Percentiles rank a stretch among this genome's conserved stretches.
These are phyloP conservation scores for Leptinotarsa rubiginosa DNA, from an alignment of 2,888 invertebrate genomes.

Conservation along the genomic window DNA sequence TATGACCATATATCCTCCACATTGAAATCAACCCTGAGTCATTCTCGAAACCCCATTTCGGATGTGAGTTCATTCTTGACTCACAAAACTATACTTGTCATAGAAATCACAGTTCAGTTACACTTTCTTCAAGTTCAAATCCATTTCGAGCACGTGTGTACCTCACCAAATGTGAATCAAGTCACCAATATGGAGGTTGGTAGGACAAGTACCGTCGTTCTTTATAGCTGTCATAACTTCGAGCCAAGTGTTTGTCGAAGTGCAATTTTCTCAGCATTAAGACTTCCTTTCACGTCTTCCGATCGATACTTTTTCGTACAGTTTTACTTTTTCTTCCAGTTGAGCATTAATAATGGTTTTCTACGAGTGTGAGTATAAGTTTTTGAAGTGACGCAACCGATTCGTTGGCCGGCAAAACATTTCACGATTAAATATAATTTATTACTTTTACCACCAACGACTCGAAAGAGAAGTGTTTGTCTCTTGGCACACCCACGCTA, in stretches of 20 bases:
- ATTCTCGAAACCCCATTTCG: no score
- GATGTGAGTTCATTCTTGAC: no score
- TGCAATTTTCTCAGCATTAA: background rate
- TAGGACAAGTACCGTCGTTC: no score
- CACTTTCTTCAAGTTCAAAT: no score
- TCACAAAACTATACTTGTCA: no score
- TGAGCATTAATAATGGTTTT: background rate
- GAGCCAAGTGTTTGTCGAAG: background rate
- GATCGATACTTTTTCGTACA: background rate
- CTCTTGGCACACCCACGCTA: slow-evolving; percentile 13
- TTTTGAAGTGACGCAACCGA: slow-evolving; percentile 7
- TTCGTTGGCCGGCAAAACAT: slow-evolving; percentile 7
- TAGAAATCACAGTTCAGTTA: no score
- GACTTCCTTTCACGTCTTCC: background rate
- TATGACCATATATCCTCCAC: no score
- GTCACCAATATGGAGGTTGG: no score
- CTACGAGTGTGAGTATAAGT: background rate
- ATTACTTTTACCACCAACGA: slow-evolving; percentile 11
- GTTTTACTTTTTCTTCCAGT: background rate
- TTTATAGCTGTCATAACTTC: no score
- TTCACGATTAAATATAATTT: slow-evolving; percentile 2
- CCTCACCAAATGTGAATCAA: no score
- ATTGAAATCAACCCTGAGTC: no score
- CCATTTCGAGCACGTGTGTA: no score
- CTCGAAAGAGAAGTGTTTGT: slow-evolving; percentile 1